phyloP scores from a whole-genome alignment of 2,888 invertebrate genomes.

The Parapristionchus giblindavisi region DNA sequence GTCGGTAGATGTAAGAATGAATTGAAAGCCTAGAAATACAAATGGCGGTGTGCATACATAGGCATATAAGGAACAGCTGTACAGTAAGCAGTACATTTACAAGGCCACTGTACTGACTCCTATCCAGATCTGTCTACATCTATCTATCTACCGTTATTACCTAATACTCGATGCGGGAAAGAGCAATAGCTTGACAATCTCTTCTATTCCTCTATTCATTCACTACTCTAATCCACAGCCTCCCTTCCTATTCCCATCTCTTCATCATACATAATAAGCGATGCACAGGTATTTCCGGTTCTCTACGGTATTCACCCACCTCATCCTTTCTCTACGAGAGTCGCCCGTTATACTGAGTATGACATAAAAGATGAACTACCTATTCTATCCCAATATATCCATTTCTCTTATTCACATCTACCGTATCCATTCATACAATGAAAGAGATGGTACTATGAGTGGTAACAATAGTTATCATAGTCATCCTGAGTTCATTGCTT shows the following conservation, averaged over 20 bases:
- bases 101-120: no score
- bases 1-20: no score
- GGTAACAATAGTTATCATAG: background rate
- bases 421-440: background rate
- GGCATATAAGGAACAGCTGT: no score
- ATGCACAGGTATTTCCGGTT: conserved; percentile 38
- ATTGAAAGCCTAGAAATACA: no score
- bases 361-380: conserved; percentile 33
- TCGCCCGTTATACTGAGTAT: conserved; percentile 31
- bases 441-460: background rate
- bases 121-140: background rate
- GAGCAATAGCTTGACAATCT: conserved; percentile 16
- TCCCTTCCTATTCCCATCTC: conserved; percentile 16
- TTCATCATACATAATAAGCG: conserved; percentile 40
- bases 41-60: no score
- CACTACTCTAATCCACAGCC: background rate
- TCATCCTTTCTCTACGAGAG: conserved; percentile 8
- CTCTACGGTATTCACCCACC: conserved; percentile 10
- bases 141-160: background rate
- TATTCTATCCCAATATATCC: conserved; percentile 13
- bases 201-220: background rate
- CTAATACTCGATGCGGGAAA: conserved; percentile 26
- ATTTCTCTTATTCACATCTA: background rate
- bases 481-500: conserved; percentile 20
- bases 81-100: no score